phyloP scores from a whole-genome alignment of 2,113 vertebrate genomes.

The Coptodon bakossiorum region DNA sequence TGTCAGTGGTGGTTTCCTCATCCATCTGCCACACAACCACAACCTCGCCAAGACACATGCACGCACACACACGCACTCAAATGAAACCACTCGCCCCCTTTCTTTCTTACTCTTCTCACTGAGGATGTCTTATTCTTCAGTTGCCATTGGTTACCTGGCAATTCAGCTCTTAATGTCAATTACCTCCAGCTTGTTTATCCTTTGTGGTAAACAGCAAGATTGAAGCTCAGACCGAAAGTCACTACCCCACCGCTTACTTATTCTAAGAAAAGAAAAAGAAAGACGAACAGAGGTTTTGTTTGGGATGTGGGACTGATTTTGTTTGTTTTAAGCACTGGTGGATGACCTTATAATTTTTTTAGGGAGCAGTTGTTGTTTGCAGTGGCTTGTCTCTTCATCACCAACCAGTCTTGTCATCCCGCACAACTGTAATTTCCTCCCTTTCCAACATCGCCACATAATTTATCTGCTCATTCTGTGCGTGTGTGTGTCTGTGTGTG shows the following conservation, averaged over 20 bases:
- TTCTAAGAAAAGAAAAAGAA: background rate
- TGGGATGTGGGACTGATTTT: background rate
- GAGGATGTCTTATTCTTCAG: slow-evolving; percentile 49
- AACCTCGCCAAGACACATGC: slow-evolving; percentile 38
- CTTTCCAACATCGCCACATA: slow-evolving; percentile 28
- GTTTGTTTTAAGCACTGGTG: background rate
- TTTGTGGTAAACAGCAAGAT: slow-evolving; percentile 21
- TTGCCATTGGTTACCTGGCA: slow-evolving; percentile 72
- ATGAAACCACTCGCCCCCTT: slow-evolving; percentile 20
- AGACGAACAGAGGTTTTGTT: background rate
- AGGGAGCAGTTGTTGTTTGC: slow-evolving; percentile 15
- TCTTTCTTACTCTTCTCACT: slow-evolving; percentile 7
- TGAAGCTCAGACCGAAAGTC: slow-evolving; percentile 1
- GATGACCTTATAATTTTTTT: slow-evolving; percentile 19
- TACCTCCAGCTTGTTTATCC: slow-evolving; percentile 58
- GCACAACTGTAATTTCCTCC: slow-evolving; percentile 32
- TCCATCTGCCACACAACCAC: slow-evolving; percentile 50
- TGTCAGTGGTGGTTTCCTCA: slow-evolving; percentile 52
- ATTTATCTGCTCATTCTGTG: slow-evolving; percentile 18
- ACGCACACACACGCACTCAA: background rate
- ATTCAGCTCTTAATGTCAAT: slow-evolving; percentile 60
- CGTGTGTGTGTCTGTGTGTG: background rate
- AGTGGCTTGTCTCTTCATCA: slow-evolving; percentile 21
- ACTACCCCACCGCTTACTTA: background rate
- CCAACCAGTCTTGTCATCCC: slow-evolving; percentile 15